These are phyloP conservation scores for Junonia oenone DNA, from an alignment of 2,888 invertebrate species.

Conservation along the genomic window DNA sequence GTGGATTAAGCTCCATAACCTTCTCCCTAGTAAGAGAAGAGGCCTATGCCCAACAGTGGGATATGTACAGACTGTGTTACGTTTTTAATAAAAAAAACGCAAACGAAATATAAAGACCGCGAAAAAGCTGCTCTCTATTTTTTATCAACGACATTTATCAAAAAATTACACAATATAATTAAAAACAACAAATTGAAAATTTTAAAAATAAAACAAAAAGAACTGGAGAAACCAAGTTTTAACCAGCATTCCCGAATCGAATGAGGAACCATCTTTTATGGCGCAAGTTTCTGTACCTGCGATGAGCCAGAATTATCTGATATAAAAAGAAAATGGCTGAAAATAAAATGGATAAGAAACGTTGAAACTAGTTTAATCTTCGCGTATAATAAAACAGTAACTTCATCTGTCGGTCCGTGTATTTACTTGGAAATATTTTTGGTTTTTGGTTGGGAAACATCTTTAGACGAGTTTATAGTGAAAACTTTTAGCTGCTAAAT, in stretches of 20 bases:
- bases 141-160: neutral
- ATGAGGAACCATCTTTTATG: conserved; percentile 22
- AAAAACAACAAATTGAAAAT: neutral
- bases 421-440: neutral
- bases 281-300: conserved; percentile 20
- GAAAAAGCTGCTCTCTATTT: neutral
- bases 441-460: neutral
- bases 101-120: too few species aligned
- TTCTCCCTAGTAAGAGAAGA: too few species aligned
- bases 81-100: too few species aligned
- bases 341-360: neutral
- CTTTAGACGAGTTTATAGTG: neutral
- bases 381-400: neutral
- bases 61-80: too few species aligned
- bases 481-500: neutral
- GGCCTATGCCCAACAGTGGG: too few species aligned
- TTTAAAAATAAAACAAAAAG: neutral
- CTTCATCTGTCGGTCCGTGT: neutral
- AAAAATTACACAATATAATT: neutral
- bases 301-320: conserved; percentile 18
- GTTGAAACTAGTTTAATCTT: neutral
- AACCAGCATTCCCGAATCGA: conserved; percentile 6
- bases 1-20: too few species aligned
- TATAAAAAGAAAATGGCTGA: conserved; percentile 14
- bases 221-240: neutral